phyloP scores from a whole-genome alignment of 2,113 vertebrate genomes.

The Cheirogaleus medius region DNA sequence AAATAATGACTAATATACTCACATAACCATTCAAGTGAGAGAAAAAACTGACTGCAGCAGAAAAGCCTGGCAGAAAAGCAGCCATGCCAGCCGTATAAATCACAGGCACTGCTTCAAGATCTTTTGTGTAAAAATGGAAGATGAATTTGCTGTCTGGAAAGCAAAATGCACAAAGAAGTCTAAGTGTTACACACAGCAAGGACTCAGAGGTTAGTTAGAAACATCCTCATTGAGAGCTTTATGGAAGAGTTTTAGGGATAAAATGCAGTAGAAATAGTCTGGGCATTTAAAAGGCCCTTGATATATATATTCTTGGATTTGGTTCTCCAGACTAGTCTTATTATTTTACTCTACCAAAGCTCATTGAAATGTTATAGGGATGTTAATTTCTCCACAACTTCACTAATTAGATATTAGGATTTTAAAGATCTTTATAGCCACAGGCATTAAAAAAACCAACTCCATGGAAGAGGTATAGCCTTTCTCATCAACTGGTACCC shows the following conservation, averaged over 20 bases:
- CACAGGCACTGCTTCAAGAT: neutral
- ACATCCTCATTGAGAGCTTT: neutral
- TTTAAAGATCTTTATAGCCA: conserved; percentile 28
- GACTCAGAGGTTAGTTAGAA: neutral
- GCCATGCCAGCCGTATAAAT: neutral
- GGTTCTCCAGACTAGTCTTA: neutral
- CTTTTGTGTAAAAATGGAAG: neutral
- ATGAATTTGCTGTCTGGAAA: conserved; percentile 12
- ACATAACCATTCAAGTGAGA: conserved; percentile 10
- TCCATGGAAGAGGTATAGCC: neutral
- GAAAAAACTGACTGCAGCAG: neutral
- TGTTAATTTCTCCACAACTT: neutral
- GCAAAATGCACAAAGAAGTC: neutral
- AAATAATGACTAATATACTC: conserved; percentile 53
- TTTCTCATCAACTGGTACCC: neutral
- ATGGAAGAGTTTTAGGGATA: neutral
- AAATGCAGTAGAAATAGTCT: neutral
- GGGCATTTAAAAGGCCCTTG: neutral
- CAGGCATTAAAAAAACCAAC: neutral
- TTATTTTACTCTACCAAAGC: neutral
- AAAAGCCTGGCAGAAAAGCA: conserved; percentile 30
- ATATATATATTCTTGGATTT: neutral
- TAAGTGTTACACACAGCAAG: neutral
- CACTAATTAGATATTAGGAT: neutral
- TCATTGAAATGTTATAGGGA: neutral